phyloP scores from a whole-genome alignment of 2,113 vertebrate genomes.

The Amphiprion percula region DNA sequence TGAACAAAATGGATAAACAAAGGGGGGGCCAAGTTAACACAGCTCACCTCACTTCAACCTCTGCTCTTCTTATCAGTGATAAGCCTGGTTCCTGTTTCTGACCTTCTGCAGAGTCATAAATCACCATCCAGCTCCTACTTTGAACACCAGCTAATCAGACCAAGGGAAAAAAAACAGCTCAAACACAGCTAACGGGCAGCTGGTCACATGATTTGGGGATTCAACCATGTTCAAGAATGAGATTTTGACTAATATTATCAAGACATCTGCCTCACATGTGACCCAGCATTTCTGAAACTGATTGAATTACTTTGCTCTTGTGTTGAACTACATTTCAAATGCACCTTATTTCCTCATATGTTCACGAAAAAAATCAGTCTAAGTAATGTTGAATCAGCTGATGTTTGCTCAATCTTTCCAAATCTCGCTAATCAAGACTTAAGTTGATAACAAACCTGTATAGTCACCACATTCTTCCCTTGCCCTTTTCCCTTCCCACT shows the following conservation, averaged over 20 bases:
- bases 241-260: conserved; percentile 25
- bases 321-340: conserved; percentile 6
- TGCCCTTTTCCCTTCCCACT: conserved; percentile 53
- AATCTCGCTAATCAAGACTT: conserved; percentile 6
- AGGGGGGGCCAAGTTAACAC: conserved; percentile 1
- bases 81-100: conserved; percentile 21
- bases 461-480: conserved; percentile 54
- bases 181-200: neutral
- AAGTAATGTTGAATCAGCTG: neutral
- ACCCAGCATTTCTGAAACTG: neutral
- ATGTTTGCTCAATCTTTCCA: conserved; percentile 7
- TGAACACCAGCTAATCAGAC: neutral
- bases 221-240: conserved; percentile 9
- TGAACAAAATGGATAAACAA: conserved; percentile 3
- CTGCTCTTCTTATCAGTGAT: conserved; percentile 43
- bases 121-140: conserved; percentile 13
- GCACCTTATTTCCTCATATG: neutral
- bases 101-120: conserved; percentile 20
- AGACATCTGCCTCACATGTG: conserved; percentile 29
- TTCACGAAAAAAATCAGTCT: neutral
- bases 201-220: conserved; percentile 19
- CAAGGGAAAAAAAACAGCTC: neutral
- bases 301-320: neutral
- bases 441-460: conserved; percentile 37
- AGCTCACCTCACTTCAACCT: neutral